Base-by-base conservation (phyloP, 2,113 vertebrate genomes). In the Paracanthobrama guichenoti region DNA sequence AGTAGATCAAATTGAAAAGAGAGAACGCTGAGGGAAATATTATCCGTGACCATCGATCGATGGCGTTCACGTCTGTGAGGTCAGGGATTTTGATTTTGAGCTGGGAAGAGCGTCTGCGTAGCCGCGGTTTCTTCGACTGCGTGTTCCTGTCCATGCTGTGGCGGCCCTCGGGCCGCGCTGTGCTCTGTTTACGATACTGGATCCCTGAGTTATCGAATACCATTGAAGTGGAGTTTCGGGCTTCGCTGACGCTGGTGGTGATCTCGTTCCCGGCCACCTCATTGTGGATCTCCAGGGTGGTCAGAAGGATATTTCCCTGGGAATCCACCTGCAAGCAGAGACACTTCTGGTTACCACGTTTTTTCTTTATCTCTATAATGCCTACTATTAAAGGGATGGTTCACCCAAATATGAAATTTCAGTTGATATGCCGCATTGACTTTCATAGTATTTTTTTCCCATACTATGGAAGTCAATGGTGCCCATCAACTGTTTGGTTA, bases 1-100 rank as follows among this genome's bases (percentile, higher is more conserved):
- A 99, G 93, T 99, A 99, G 93, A 99, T 97, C 87, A 99, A 85
- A 92, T 99, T 99, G 93, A 99, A 99, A 89, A 99, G 95, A 90
- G 97, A 97, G 93, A 99, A 99, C 13, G 93, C 95, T 90, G 95
- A 94, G 3, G 98, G 98, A 90, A 99, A 99, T 91, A 98, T 96
- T 90, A 99, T 96, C 90, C 97, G 94, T 90, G 98, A 99, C 96
- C 96, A 98, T 88, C 97, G 95, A 93, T 99, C 98, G 53, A 99
- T 99, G 90, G 97, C 93, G 86, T 99, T 99, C 88, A 99, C 98
- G 88, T 99, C 97, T 0, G 98, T 99, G 87, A 99, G 95, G 92
- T 99, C 97, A 0, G 98, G 98, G 91, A 99, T 99, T 94, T 99
- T 98, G 87, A 99, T 98, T 90, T 96, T 97, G 86, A 99, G 94